Evolutionary conservation across 92 coral and sea anemone genomes (phyloP).

Genomic region (Galaxea fascicularis): DNA sequence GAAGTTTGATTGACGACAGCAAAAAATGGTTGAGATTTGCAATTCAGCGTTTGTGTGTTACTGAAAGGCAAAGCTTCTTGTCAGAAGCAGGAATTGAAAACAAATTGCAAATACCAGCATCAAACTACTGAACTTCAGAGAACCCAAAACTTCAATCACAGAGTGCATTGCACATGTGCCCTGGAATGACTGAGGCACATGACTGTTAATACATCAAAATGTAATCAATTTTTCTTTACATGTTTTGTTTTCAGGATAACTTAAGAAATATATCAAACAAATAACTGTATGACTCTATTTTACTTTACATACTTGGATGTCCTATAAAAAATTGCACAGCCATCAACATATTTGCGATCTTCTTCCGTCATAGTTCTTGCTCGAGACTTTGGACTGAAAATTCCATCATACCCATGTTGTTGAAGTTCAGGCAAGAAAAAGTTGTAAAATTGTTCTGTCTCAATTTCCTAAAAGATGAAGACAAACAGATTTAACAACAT

Average conservation of each 20-base stretch:
- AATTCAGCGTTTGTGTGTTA: too few species aligned
- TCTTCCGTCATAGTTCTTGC: conserved; percentile 99
- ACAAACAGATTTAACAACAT: background rate
- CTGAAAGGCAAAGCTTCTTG: background rate
- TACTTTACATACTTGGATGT: conserved; percentile 82
- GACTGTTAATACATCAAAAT: too few species aligned
- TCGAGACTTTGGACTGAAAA: conserved; percentile 96
- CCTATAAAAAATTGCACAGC: conserved; percentile 97
- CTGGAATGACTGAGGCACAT: too few species aligned
- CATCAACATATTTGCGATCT: conserved; percentile 97
- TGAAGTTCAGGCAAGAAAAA: conserved; percentile 92
- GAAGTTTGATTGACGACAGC: too few species aligned
- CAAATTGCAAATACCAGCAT: background rate
- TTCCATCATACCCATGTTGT: conserved; percentile 95
- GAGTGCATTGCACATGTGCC: too few species aligned
- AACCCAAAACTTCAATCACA: too few species aligned
- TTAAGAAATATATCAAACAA: background rate
- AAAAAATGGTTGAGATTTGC: too few species aligned
- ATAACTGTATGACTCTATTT: background rate
- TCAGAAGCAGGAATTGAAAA: background rate
- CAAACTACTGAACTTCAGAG: too few species aligned
- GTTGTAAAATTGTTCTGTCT: conserved; percentile 92
- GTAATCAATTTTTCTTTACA: too few species aligned
- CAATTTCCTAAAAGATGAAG: conserved; percentile 80
- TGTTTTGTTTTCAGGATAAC: background rate